Base-by-base conservation (phyloP, 2,113 vertebrate genomes). In the Acanthisitta chloris region DNA sequence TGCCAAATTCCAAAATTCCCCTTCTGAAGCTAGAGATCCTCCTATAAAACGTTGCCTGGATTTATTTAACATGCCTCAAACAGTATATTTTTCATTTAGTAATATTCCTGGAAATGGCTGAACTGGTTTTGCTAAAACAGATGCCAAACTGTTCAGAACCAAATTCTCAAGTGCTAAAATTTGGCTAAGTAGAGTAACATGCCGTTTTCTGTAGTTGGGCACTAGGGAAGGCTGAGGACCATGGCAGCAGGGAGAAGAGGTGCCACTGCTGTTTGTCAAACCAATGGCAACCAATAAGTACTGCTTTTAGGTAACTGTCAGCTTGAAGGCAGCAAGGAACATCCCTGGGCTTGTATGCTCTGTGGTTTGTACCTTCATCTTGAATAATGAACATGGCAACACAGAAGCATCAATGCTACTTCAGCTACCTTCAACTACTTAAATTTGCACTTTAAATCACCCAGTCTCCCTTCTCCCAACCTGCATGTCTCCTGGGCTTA, bases 101-200 rank as follows among this genome's bases (percentile, higher is more conserved):
- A 81, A 67, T 93, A 69, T 94, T 94, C 85, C 88, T 88, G 88
- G 82, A 94, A 96, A 90, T 82, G 52, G 14, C 48, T 69, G 49
- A 78, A 59, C 61, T 49, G 4, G 79, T 91, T 81, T 89, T 65
- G 84, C 61, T 95, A 72, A 79, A 55, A 78, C 73, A 79, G 43
- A 71, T 92, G 69, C 70, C 0, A 0, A 74, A 64, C 16, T 9
- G 12, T 49, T 94, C 26, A 3, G 85, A 79, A 67, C 61, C 8
- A 48, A 85, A 61, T 70, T 40, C 17, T 87, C 61, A 48, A 48
- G 43, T 11, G 20, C 46, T 62, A 17, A 54, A 58, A 24, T 85
- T 55, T 90, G 73, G 59, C 11, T 8, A 70, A 83, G 65, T 49
- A 2, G 4, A 58, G 42, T 45, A 73, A 62, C 0, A 1, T 66